A percentile compares a stretch with the other conserved stretches of the same genome.
phyloP scores from a whole-genome alignment of 2,113 vertebrate species.

The Probosciger aterrimus region DNA sequence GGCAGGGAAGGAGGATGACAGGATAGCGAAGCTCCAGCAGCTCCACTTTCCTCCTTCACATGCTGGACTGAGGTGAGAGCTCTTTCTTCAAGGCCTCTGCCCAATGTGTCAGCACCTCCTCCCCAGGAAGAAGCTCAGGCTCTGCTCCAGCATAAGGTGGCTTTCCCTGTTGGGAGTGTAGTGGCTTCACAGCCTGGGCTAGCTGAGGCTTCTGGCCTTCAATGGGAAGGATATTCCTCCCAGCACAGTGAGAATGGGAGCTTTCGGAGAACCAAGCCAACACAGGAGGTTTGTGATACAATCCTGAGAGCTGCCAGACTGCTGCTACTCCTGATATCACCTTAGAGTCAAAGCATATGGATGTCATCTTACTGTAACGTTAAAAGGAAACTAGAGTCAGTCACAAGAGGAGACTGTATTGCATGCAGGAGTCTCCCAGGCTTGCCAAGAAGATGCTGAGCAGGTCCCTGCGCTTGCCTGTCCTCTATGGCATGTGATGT shows the following conservation, averaged over 20 bases:
- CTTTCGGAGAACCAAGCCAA: neutral
- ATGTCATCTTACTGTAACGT: neutral
- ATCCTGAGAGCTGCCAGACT: neutral
- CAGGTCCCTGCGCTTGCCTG: neutral
- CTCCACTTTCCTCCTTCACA: neutral
- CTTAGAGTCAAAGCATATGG: neutral
- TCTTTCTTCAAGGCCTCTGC: neutral
- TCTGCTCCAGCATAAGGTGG: neutral
- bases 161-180: rapidly evolving
- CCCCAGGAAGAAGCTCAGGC: neutral
- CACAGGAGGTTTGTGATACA: neutral
- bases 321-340: neutral
- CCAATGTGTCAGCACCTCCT: neutral
- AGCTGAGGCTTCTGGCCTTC: neutral
- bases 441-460: neutral
- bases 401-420: neutral
- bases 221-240: neutral
- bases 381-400: neutral
- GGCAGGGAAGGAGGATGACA: neutral
- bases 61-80: neutral
- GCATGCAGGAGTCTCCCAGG: neutral
- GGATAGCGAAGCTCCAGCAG: neutral
- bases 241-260: too few species aligned
- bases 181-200: neutral
- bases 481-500: neutral